These are phyloP conservation scores for Eupeodes luniger DNA, from an alignment of 2,888 invertebrate species.

Conservation along the genomic window DNA sequence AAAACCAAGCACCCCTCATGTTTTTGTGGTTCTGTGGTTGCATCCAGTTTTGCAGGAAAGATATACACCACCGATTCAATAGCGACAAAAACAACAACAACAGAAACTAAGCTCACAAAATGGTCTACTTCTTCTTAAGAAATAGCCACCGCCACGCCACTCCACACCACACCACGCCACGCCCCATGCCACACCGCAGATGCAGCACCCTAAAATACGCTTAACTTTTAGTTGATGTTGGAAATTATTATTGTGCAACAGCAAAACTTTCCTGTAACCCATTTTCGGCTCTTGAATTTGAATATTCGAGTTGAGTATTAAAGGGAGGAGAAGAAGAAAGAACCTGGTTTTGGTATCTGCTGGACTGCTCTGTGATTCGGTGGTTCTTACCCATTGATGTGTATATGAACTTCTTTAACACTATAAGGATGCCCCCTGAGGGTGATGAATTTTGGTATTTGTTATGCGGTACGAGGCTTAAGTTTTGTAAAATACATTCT, in stretches of 20 bases:
- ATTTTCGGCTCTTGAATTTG: slow-evolving; percentile 52
- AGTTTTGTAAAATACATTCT: slow-evolving; percentile 64
- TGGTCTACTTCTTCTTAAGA: slow-evolving; percentile 57
- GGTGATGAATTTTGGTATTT: slow-evolving; percentile 68
- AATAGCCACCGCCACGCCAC: slow-evolving; percentile 40
- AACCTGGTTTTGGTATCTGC: slow-evolving; percentile 6
- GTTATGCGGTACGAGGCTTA: slow-evolving; percentile 35
- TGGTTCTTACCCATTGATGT: slow-evolving; percentile 32
- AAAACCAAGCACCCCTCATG: slow-evolving; percentile 5
- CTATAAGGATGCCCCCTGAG: slow-evolving; percentile 27
- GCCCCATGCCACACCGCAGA: slow-evolving; percentile 29
- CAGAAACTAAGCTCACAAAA: slow-evolving; percentile 4
- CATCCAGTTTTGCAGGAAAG: slow-evolving; percentile 28
- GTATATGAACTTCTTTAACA: too few relatives aligned
- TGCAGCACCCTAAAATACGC: background rate
- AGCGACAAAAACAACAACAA: slow-evolving; percentile 21
- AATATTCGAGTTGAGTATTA: slow-evolving; percentile 32
- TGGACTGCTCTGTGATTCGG: slow-evolving; percentile 8
- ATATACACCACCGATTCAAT: slow-evolving; percentile 2
- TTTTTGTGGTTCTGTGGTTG: slow-evolving; percentile 54
- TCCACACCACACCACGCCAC: too few relatives aligned
- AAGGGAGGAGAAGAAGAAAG: too few relatives aligned
- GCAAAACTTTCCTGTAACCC: slow-evolving; percentile 45
- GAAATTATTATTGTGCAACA: slow-evolving; percentile 60
- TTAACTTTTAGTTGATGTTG: background rate